Percentiles rank a stretch among this genome's conserved stretches.
These are phyloP conservation scores for Drosophila suboccidentalis DNA, from an alignment of 2,888 invertebrate genomes.

Conservation along the genomic window DNA sequence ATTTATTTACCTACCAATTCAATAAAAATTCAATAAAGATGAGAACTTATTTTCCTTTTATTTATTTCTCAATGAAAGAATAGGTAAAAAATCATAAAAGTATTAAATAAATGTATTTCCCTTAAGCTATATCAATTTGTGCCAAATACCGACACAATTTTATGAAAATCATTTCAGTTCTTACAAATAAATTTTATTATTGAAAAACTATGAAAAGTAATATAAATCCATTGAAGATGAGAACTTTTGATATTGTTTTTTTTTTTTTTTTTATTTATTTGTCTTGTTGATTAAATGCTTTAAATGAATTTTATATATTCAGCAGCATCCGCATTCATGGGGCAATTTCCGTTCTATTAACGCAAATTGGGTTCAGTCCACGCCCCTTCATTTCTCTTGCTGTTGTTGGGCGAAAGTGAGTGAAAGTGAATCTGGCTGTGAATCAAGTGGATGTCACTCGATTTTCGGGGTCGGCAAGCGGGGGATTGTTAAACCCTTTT, in stretches of 20 bases:
- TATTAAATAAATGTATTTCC: neutral
- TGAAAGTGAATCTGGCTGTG: conserved; percentile 69
- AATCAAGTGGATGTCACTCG: conserved; percentile 57
- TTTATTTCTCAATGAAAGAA: neutral
- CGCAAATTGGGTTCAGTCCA: conserved; percentile 64
- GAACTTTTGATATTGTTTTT: neutral
- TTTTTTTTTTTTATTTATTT: conserved; percentile 16
- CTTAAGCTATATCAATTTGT: neutral
- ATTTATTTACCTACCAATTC: no score
- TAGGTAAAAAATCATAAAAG: neutral
- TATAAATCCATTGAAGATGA: neutral
- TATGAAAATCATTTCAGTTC: neutral
- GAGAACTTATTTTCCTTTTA: neutral
- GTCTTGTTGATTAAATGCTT: conserved; percentile 44
- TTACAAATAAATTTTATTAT: neutral
- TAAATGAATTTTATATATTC: conserved; percentile 66
- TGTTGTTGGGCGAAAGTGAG: conserved; percentile 47
- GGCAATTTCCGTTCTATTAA: conserved; percentile 75
- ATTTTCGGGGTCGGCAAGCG: conserved; percentile 1
- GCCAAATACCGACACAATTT: neutral
- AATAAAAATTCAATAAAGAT: no score
- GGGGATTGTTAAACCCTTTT: conserved; percentile 75
- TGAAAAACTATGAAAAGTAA: neutral
- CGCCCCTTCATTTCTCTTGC: conserved; percentile 8
- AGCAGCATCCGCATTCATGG: conserved; percentile 67